Evolutionary conservation across 2,113 vertebrate genomes (phyloP), one percentile per base, ranked within the genome.

Genomic region (Paraplagusia blochii): DNA sequence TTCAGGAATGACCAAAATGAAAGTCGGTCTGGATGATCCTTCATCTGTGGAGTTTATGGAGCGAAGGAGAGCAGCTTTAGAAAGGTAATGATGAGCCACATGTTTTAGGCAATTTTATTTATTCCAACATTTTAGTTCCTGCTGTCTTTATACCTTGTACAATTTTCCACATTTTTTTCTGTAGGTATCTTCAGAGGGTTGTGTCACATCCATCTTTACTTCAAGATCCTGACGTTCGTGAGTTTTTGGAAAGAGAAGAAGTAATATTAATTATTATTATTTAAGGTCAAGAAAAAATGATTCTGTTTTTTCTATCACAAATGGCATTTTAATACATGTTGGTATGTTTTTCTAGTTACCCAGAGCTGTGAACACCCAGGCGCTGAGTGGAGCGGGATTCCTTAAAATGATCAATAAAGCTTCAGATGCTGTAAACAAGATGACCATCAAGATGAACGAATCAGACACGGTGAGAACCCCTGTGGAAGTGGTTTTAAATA

Each of bases 361-460:
- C 5, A 92, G 95, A 53, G 95, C 96, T 0, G 84, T 96, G 17
- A 89, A 92, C 69, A 98, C 95, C 7, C 94, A 98, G 79, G 73
- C 95, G 0, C 58, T 98, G 73, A 98, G 95, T 58, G 93, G 96
- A 60, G 93, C 96, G 16, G 94, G 95, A 44, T 92, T 98, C 72
- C 90, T 97, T 68, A 98, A 98, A 87, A 98, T 98, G 95, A 95
- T 98, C 83, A 97, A 90, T 88, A 94, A 90, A 81, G 96, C 95
- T 1, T 96, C 96, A 0, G 95, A 98, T 4, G 95, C 96, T 0
- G 94, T 98, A 78, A 98, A 92, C 87, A 98, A 98, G 90, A 98
- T 98, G 94, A 97, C 96, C 74, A 95, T 98, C 81, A 98, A 96
- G 90, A 98, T 98, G 90, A 98, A 97, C 0, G 95, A 98, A 58